These are phyloP conservation scores for Centropus unirufus DNA, from an alignment of 2,113 vertebrate species.

Conservation along the genomic window DNA sequence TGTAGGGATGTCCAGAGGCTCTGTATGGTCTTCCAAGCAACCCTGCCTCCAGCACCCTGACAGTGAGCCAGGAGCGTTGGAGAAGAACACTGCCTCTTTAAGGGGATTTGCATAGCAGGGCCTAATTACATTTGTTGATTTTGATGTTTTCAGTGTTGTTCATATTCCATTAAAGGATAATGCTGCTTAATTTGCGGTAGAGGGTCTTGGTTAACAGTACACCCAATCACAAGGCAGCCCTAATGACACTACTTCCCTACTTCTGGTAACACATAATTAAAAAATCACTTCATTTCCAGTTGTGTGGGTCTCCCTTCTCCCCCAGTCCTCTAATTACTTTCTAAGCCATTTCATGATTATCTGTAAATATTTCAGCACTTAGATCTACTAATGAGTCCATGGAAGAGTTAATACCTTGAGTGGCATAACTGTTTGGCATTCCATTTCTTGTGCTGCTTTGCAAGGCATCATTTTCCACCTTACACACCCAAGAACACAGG, in stretches of 20 bases:
- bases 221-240: conserved; percentile 60
- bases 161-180: conserved; percentile 72
- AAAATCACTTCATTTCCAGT: conserved; percentile 68
- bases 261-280: conserved; percentile 68
- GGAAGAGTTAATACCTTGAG: conserved; percentile 60
- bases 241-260: conserved; percentile 66
- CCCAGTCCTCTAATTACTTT: conserved; percentile 47
- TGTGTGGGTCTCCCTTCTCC: conserved; percentile 57
- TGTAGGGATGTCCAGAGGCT: not conserved
- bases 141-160: conserved; percentile 54
- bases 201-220: conserved; percentile 53
- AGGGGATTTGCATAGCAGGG: conserved; percentile 48
- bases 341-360: conserved; percentile 48
- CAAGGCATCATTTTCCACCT: not conserved
- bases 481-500: rapidly evolving
- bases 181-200: conserved; percentile 59
- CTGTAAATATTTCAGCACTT: conserved; percentile 58
- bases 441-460: not conserved
- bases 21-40: not conserved
- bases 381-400: conserved; percentile 13
- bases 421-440: not conserved
- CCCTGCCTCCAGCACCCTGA: not conserved
- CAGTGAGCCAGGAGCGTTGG: not conserved
- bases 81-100: conserved; percentile 34
- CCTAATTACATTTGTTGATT: conserved; percentile 66